A percentile compares a stretch with the other conserved stretches of the same genome.
Evolutionary conservation across 2,797 vertebrate genomes (phyloP).

Genomic region (Arctocebus calabarensis): DNA sequence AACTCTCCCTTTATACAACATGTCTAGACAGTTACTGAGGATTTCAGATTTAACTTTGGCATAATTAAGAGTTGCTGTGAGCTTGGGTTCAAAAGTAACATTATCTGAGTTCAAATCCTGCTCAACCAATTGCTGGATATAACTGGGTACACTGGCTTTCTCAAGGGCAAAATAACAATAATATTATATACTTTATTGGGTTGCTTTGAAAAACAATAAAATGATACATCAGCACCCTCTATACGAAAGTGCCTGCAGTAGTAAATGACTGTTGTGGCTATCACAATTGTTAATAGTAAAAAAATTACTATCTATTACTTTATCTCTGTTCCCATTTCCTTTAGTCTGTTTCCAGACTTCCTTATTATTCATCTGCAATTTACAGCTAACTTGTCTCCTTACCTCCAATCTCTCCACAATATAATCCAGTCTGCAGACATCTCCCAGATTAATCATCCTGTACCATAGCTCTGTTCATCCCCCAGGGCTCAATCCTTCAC

Average conservation of each 20-base stretch:
- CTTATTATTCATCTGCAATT: constrained; percentile 61
- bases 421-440: constrained; percentile 68
- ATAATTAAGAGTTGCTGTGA: not conserved
- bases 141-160: too few species aligned
- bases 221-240: not conserved
- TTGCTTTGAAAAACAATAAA: not conserved
- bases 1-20: not conserved
- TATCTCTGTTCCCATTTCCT: not conserved
- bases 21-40: not conserved
- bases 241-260: not conserved
- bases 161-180: not conserved
- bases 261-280: not conserved
- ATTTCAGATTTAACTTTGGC: not conserved
- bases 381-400: constrained; percentile 60
- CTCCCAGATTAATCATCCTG: constrained; percentile 75
- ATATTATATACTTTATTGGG: not conserved
- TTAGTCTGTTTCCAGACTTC: constrained; percentile 49
- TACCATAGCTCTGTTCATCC: constrained; percentile 45
- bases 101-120: not conserved
- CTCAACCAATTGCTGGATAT: not conserved
- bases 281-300: constrained; percentile 10
- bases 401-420: constrained; percentile 56
- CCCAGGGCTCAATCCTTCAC: constrained; percentile 75
- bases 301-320: not conserved
- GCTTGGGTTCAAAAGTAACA: not conserved